A percentile compares a stretch with the other conserved stretches of the same genome.
Conservation (phyloP, 2,888 invertebrate genomes). For the Leptopilina syphax region DNA sequence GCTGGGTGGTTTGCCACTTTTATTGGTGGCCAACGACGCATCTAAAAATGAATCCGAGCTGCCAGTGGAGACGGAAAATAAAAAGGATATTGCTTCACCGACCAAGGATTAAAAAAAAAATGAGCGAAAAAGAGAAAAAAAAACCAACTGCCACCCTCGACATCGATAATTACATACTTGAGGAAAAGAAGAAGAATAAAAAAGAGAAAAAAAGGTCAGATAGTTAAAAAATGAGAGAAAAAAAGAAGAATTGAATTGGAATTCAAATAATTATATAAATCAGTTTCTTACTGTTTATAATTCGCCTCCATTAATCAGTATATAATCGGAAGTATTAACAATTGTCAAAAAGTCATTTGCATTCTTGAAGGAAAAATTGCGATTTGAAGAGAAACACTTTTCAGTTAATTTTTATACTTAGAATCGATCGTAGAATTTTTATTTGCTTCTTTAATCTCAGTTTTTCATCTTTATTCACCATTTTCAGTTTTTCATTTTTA, state of each 20-base stretch:
- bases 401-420: too few species aligned
- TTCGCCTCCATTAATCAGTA: background rate
- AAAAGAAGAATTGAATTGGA: background rate
- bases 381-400: too few species aligned
- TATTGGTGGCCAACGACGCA: constrained; percentile 75
- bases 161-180: background rate
- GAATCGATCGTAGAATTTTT: too few species aligned
- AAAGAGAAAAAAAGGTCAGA: background rate
- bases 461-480: too few species aligned
- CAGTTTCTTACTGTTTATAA: background rate
- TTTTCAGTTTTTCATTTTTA: too few species aligned
- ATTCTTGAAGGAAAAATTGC: too few species aligned
- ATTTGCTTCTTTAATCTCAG: too few species aligned
- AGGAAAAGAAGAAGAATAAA: too few species aligned
- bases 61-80: constrained; percentile 40
- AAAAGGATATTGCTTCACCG: constrained; percentile 22
- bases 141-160: constrained; percentile 14
- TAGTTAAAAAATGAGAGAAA: background rate
- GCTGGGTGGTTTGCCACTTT: constrained; percentile 82
- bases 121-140: too few species aligned
- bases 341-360: too few species aligned
- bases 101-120: constrained; percentile 28
- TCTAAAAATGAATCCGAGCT: constrained; percentile 45
- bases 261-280: background rate
- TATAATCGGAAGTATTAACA: background rate